Base-by-base conservation (phyloP, 2,888 invertebrate species). In the Orthosia incerta region DNA sequence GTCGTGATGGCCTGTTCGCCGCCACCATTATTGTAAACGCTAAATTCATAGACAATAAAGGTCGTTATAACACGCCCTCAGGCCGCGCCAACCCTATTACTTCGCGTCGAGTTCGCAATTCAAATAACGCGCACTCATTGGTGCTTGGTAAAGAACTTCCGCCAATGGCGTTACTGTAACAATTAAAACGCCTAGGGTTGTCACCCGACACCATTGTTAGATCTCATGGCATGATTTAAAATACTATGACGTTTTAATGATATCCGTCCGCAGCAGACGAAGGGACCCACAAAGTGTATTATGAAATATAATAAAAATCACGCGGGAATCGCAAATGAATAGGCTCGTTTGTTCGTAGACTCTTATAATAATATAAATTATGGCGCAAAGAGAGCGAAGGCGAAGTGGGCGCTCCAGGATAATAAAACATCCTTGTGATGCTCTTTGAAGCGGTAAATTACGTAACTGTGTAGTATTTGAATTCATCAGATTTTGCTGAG, bases 61-160 rank as follows among this genome's bases (percentile, higher is more conserved):
- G 85, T 94, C 94, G 91, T 94, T 95, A 94, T 90, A 91, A 91
- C 89, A 83, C 60, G 83, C 91, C 94, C 91, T 80, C 86, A 80
- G 89, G 93, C 91, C 71, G 66, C 76, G 87, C 80, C 89, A 91
- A 82, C 93, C 93, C 91, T 92, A 88, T 85, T 83, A 84, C 86
- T 80, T 79, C 82, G 81, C 88, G 83, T 76, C 79, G 87, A 86
- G 83, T 88, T 90, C 89, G 82, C 89, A 87, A 91, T 93, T 93
- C 88, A 89, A 93, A 92, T 91, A 90, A 85, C 88, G 88, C 86
- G 69, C 85, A 84, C 89, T 90, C 88, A 93, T 93, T 94, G 92
- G 91, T 80, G 91, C 88, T 85, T 89, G 88, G 88, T 92, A 91
- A 93, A 88, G 91, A 93, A 91, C 90, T 88, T 92, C 93, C 93